phyloP scores from a whole-genome alignment of 2,113 vertebrate species.

The Butorides virescens region DNA sequence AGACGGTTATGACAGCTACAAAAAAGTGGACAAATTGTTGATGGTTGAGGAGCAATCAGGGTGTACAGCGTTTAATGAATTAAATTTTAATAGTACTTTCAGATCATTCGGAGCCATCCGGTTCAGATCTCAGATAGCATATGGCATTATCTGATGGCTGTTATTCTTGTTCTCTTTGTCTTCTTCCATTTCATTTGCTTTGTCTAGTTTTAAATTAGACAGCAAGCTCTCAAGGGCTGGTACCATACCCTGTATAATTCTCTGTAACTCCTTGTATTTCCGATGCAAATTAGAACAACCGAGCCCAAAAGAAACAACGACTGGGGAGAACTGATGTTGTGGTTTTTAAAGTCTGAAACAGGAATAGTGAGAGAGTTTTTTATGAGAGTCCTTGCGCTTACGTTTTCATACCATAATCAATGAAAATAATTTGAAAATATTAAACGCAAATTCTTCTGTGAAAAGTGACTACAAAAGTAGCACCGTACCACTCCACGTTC shows the following conservation, averaged over 20 bases:
- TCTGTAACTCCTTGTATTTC: neutral
- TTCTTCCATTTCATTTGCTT: neutral
- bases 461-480: neutral
- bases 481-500: neutral
- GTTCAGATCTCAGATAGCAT: neutral
- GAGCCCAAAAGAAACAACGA: neutral
- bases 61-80: neutral
- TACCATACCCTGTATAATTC: neutral
- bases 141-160: neutral
- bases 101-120: neutral
- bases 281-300: neutral
- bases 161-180: neutral
- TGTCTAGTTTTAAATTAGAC: neutral
- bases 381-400: neutral
- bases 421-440: neutral
- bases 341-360: neutral
- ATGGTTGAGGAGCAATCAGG: neutral
- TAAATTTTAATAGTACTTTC: neutral
- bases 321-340: neutral
- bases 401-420: neutral
- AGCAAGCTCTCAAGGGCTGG: neutral
- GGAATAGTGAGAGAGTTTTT: neutral
- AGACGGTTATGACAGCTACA: neutral
- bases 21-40: slow-evolving; percentile 8
- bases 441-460: neutral